Percentiles rank a stretch among this genome's conserved stretches.
Conservation (phyloP, 2,797 vertebrate species). For the Spinus olivaceus region DNA sequence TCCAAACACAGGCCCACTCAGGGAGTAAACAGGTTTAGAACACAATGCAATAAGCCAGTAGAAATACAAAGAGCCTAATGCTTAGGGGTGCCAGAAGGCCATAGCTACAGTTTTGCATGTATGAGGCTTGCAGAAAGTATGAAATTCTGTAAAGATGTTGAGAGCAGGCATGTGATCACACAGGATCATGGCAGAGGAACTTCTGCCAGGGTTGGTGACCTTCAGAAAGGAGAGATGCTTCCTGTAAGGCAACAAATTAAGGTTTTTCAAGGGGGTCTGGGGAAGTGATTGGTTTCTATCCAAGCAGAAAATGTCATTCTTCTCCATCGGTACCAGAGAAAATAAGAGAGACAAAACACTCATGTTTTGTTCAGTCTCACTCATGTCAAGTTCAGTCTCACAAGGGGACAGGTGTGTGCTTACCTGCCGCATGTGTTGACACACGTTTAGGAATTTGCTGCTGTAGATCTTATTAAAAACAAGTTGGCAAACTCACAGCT, state of each 20-base stretch:
- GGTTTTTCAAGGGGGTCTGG: no score
- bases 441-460: background rate
- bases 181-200: background rate
- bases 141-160: background rate
- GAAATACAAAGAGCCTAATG: background rate
- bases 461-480: background rate
- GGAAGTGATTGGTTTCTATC: no score
- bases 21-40: background rate
- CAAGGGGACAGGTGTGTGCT: background rate
- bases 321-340: no score
- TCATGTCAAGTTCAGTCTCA: background rate
- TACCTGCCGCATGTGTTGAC: accelerated
- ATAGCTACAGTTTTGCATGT: background rate
- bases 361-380: no score
- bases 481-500: background rate
- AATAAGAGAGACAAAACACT: no score
- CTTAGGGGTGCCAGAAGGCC: background rate
- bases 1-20: background rate
- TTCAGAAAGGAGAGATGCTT: background rate
- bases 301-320: no score
- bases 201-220: background rate
- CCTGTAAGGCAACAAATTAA: background rate
- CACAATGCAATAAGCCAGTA: background rate
- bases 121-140: background rate
- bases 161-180: background rate